These are phyloP conservation scores for Acyrthosiphon pisum DNA, from an alignment of 1,140 invertebrate genomes.

Conservation along the genomic window DNA sequence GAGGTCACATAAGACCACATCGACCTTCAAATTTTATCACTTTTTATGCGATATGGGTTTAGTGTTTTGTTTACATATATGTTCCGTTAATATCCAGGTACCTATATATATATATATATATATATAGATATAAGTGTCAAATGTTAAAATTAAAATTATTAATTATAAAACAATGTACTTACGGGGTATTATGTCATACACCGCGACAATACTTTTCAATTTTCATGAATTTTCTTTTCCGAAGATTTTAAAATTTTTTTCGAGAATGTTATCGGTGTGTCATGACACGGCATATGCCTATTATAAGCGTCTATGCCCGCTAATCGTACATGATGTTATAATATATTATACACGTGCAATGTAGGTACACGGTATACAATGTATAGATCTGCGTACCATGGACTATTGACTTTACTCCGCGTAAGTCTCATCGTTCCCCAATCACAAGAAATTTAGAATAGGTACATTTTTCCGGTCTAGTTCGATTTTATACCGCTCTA, in stretches of 20 bases:
- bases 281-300: constrained; percentile 4
- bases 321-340: background rate
- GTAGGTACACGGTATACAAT: background rate
- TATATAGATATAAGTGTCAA: background rate
- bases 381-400: background rate
- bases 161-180: background rate
- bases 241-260: background rate
- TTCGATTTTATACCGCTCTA: constrained; percentile 42
- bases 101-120: no score
- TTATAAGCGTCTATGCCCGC: background rate
- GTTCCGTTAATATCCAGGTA: background rate
- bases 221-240: background rate
- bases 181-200: background rate
- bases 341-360: background rate
- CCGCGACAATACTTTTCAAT: background rate
- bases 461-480: constrained; percentile 36
- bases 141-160: background rate
- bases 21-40: constrained; percentile 37
- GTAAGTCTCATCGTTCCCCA: background rate
- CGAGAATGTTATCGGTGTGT: constrained; percentile 12
- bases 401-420: constrained; percentile 21
- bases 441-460: background rate
- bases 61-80: background rate
- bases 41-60: background rate
- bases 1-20: background rate